A percentile compares a stretch with the other conserved stretches of the same genome.
Conservation (phyloP, 2,888 invertebrate species). For the Schizaphis graminum region DNA sequence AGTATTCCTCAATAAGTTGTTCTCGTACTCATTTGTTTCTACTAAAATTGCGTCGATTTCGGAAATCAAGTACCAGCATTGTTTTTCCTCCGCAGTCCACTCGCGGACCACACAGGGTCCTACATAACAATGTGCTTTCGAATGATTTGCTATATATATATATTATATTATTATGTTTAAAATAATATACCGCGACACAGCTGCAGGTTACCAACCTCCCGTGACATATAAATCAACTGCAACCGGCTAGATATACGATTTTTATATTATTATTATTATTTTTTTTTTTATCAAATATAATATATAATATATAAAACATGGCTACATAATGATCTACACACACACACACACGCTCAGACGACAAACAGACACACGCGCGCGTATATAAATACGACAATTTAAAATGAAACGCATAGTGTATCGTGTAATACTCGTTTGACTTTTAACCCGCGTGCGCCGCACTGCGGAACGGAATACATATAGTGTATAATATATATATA, state of each 20-base stretch:
- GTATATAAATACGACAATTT: neutral
- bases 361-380: neutral
- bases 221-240: slow-evolving; percentile 38
- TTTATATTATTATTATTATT: neutral
- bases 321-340: slow-evolving; percentile 22
- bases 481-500: neutral
- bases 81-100: neutral
- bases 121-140: neutral
- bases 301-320: neutral
- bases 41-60: neutral
- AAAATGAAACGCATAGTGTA: neutral
- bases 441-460: slow-evolving; percentile 50
- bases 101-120: neutral
- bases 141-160: neutral
- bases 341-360: neutral
- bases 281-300: slow-evolving; percentile 34
- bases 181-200: neutral
- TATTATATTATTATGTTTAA: too few species aligned
- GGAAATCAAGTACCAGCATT: neutral
- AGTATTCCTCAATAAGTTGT: neutral
- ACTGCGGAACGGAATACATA: neutral
- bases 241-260: slow-evolving; percentile 13
- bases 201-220: neutral
- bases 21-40: neutral
- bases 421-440: slow-evolving; percentile 48